Percentiles rank a stretch among this genome's conserved stretches.
These are phyloP conservation scores for Salarias fasciatus DNA, from an alignment of 2,797 vertebrate genomes.

Conservation along the genomic window DNA sequence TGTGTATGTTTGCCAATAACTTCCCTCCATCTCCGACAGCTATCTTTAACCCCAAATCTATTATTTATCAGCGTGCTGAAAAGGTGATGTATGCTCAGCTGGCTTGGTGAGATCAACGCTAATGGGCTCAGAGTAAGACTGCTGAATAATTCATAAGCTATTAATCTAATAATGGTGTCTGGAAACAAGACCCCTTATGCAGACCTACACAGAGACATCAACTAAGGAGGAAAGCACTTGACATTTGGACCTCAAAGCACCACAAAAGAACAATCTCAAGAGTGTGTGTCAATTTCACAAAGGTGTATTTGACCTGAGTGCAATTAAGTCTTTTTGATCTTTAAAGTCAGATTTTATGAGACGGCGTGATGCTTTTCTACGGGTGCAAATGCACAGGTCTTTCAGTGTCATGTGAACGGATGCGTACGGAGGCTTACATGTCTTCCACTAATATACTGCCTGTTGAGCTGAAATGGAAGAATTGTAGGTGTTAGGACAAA, in stretches of 20 bases:
- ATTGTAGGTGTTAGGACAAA: conserved; percentile 80
- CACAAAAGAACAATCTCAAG: conserved; percentile 66
- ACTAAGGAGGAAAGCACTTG: conserved; percentile 72
- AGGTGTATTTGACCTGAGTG: conserved; percentile 31
- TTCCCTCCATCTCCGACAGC: conserved; percentile 43
- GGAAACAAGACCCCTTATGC: conserved; percentile 70
- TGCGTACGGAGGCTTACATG: conserved; percentile 85
- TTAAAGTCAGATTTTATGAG: conserved; percentile 45
- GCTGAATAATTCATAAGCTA: conserved; percentile 76
- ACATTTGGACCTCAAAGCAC: conserved; percentile 82
- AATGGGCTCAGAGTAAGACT: conserved; percentile 68
- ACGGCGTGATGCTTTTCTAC: conserved; percentile 72
- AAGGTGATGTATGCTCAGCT: conserved; percentile 68
- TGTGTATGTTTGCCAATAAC: conserved; percentile 59
- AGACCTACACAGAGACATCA: conserved; percentile 73
- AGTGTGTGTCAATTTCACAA: conserved; percentile 23
- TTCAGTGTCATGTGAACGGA: conserved; percentile 74
- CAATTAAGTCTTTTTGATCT: conserved; percentile 37
- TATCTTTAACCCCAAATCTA: conserved; percentile 70
- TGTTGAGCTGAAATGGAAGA: conserved; percentile 89
- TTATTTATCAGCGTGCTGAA: conserved; percentile 69
- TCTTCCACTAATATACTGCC: conserved; percentile 88
- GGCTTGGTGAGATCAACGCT: conserved; percentile 65
- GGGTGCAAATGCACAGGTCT: conserved; percentile 81
- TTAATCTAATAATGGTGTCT: conserved; percentile 79